phyloP scores from a whole-genome alignment of 2,797 vertebrate species.

The Peromyscus aztecus region DNA sequence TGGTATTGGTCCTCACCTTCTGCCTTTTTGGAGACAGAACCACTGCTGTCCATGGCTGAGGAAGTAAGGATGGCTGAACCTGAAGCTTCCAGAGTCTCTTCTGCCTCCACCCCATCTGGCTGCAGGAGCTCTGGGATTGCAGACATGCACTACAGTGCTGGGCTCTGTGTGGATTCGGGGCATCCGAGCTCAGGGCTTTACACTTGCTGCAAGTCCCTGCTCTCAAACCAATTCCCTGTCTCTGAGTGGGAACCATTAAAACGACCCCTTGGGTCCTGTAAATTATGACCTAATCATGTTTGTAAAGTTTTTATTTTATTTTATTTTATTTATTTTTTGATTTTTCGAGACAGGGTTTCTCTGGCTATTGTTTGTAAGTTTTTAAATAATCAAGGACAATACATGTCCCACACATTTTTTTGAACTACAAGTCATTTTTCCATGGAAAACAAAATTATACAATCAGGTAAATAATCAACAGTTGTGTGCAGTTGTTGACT shows the following conservation, averaged over 20 bases:
- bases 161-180: background rate
- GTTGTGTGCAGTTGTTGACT: background rate
- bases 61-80: no score
- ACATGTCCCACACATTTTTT: background rate
- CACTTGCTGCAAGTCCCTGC: background rate
- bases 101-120: background rate
- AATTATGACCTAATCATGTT: slow-evolving; percentile 6
- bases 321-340: no score
- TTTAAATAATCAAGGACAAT: slow-evolving; percentile 22
- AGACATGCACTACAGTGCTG: background rate
- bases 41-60: background rate
- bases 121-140: background rate
- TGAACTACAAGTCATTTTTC: background rate
- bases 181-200: background rate
- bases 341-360: no score
- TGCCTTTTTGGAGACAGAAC: background rate
- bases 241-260: background rate
- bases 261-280: background rate
- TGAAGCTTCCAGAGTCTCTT: background rate
- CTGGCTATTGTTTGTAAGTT: background rate
- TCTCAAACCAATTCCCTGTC: background rate
- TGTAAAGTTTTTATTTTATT: slow-evolving; percentile 46
- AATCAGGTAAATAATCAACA: background rate
- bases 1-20: background rate
- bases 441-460: background rate